Percentiles rank a stretch among this genome's conserved stretches.
Conservation (phyloP, 2,113 vertebrate genomes). For the Pelusios castaneus region DNA sequence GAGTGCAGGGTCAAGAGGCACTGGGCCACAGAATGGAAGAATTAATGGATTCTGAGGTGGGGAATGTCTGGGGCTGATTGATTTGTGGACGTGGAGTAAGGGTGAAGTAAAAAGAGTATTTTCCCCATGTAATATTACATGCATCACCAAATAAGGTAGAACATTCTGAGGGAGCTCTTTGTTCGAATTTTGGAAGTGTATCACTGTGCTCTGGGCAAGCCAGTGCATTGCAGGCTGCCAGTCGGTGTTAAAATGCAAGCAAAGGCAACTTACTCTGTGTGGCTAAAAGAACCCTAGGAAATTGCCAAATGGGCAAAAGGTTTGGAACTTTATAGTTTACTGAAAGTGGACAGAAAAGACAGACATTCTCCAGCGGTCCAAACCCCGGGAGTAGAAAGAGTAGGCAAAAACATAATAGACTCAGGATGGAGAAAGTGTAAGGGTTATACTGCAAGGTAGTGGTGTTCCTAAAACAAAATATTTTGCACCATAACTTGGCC, state of each 20-base stretch:
- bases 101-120: neutral
- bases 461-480: slow-evolving; percentile 8
- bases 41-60: too few relatives aligned
- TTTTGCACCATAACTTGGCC: slow-evolving; percentile 16
- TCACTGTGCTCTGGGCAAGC: neutral
- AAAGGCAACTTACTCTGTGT: neutral
- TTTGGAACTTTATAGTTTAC: neutral
- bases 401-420: neutral
- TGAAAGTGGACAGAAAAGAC: neutral
- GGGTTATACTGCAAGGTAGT: neutral
- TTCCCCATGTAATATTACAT: neutral
- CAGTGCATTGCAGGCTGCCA: neutral
- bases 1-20: neutral
- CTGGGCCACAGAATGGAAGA: neutral
- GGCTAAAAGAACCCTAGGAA: neutral
- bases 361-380: neutral
- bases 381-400: neutral
- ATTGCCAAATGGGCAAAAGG: neutral
- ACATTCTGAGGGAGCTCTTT: neutral
- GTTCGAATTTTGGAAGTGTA: slow-evolving; percentile 16
- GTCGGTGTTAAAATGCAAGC: slow-evolving; percentile 5
- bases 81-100: neutral
- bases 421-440: neutral
- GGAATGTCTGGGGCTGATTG: neutral
- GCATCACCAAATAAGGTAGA: neutral